Conservation (phyloP, 2,888 invertebrate genomes). For the Teleiodes luculella region DNA sequence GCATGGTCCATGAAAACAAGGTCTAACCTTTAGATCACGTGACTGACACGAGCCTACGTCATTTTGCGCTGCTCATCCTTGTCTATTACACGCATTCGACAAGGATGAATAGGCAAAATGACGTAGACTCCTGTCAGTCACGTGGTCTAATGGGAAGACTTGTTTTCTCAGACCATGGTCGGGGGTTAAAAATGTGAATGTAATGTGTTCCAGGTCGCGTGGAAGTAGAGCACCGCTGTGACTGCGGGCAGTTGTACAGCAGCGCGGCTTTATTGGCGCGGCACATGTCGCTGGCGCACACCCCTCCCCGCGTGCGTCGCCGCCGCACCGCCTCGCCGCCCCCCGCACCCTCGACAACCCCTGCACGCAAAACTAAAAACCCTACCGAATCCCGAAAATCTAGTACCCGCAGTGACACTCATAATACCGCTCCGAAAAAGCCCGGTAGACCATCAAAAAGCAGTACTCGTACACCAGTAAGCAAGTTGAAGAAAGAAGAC, state of each 20-base stretch:
- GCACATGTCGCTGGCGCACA: slow-evolving; percentile 70
- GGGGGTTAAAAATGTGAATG: neutral
- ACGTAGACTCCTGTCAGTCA: too few relatives aligned
- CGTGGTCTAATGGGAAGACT: too few relatives aligned
- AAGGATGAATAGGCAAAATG: too few relatives aligned
- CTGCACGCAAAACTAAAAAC: slow-evolving; percentile 32
- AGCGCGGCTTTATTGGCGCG: slow-evolving; percentile 63
- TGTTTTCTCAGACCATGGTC: too few relatives aligned
- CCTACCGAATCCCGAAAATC: slow-evolving; percentile 29
- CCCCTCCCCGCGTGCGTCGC: slow-evolving; percentile 69
- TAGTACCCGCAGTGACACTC: slow-evolving; percentile 29
- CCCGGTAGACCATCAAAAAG: slow-evolving; percentile 17
- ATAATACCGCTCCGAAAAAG: slow-evolving; percentile 1
- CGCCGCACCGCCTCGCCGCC: slow-evolving; percentile 47
- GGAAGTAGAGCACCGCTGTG: slow-evolving; percentile 69
- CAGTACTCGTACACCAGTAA: slow-evolving; percentile 19
- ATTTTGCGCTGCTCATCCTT: too few relatives aligned
- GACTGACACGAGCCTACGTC: too few relatives aligned
- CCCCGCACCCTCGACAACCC: slow-evolving; percentile 52
- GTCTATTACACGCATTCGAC: too few relatives aligned
- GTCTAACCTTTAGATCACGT: too few relatives aligned
- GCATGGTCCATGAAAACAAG: too few relatives aligned
- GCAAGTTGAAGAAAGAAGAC: slow-evolving; percentile 26
- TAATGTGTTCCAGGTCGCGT: slow-evolving; percentile 41
- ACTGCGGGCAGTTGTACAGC: slow-evolving; percentile 69